These are phyloP conservation scores for Sceliomorpha sp. DNA, from an alignment of 2,888 invertebrate genomes.

Conservation along the genomic window DNA sequence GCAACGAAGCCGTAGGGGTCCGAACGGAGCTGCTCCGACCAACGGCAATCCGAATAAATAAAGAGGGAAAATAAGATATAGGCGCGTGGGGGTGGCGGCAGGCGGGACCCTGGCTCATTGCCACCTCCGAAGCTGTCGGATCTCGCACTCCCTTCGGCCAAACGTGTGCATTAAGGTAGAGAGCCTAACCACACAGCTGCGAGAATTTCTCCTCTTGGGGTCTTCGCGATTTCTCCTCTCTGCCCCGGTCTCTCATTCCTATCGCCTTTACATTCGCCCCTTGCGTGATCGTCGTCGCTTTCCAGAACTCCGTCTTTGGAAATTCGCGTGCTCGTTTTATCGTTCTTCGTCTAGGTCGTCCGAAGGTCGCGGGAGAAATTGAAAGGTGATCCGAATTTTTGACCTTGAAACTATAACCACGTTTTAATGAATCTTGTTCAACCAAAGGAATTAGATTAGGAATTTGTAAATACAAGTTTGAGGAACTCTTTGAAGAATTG, in stretches of 20 bases:
- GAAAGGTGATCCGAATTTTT: too few relatives aligned
- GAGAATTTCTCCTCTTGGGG: slow-evolving; percentile 55
- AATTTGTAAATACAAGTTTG: too few relatives aligned
- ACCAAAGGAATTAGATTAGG: too few relatives aligned
- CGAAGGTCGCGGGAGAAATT: too few relatives aligned
- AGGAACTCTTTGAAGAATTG: too few relatives aligned
- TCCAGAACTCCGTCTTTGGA: slow-evolving; percentile 14
- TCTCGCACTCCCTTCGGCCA: slow-evolving; percentile 70
- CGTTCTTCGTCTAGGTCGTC: too few relatives aligned
- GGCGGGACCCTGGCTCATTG: slow-evolving; percentile 77
- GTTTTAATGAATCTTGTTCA: too few relatives aligned
- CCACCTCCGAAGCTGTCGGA: slow-evolving; percentile 78
- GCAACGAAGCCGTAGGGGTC: slow-evolving; percentile 67
- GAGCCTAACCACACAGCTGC: slow-evolving; percentile 54
- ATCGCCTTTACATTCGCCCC: slow-evolving; percentile 8
- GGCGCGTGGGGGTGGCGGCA: slow-evolving; percentile 76
- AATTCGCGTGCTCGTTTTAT: too few relatives aligned
- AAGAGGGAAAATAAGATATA: slow-evolving; percentile 69
- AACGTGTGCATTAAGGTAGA: slow-evolving; percentile 53
- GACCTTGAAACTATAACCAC: too few relatives aligned
- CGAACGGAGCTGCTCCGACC: slow-evolving; percentile 68
- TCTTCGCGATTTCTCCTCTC: slow-evolving; percentile 37
- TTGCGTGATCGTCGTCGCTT: neutral
- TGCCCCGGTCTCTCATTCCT: neutral
- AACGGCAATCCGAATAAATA: slow-evolving; percentile 76